phyloP scores from a whole-genome alignment of 2,888 invertebrate genomes.

The Terebella lapidaria region DNA sequence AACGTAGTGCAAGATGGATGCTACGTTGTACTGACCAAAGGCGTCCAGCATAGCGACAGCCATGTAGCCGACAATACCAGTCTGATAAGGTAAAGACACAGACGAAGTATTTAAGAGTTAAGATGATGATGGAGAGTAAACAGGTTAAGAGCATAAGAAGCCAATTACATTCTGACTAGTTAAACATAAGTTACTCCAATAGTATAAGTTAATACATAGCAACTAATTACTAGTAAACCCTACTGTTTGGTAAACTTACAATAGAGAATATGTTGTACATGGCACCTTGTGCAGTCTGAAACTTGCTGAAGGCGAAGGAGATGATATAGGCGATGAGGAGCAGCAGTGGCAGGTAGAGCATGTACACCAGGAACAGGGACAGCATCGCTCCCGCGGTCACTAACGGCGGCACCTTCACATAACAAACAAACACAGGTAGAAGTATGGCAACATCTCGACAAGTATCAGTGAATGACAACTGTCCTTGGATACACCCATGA shows the following conservation, averaged over 20 bases:
- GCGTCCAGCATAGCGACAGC: slow-evolving; percentile 70
- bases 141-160: too few species aligned
- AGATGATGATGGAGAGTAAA: too few species aligned
- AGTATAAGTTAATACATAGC: too few species aligned
- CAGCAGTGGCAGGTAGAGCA: slow-evolving; percentile 69
- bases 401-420: slow-evolving; percentile 35
- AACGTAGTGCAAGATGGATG: slow-evolving; percentile 67
- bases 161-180: too few species aligned
- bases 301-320: slow-evolving; percentile 76
- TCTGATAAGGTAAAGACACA: slow-evolving; percentile 27
- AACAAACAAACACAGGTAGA: too few species aligned
- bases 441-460: too few species aligned
- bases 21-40: slow-evolving; percentile 55
- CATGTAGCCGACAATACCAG: slow-evolving; percentile 70
- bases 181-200: too few species aligned
- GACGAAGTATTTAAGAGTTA: too few species aligned
- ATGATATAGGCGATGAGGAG: slow-evolving; percentile 72
- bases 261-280: slow-evolving; percentile 34
- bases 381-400: slow-evolving; percentile 34
- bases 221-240: background rate
- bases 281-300: slow-evolving; percentile 76
- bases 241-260: slow-evolving; percentile 29
- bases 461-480: too few species aligned
- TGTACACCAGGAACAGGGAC: slow-evolving; percentile 33
- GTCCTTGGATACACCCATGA: too few species aligned